Base-by-base conservation (phyloP, 1,140 invertebrate genomes). In the Lysiphlebus fabarum region DNA sequence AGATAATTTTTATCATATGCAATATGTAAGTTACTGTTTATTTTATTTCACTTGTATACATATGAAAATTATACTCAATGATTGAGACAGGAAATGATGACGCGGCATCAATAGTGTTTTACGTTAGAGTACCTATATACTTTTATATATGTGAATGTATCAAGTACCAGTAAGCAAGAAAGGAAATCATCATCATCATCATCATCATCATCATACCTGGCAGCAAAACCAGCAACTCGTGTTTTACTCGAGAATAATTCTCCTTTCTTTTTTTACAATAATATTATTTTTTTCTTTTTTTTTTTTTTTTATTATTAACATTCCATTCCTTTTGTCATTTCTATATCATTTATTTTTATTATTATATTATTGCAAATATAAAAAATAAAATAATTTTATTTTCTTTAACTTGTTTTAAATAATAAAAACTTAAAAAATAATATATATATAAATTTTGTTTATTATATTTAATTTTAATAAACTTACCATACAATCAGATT, bases 401-500 rank as follows among this genome's bases (percentile, higher is more conserved):
- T n/a, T n/a, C n/a, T n/a, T n/a, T n/a, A n/a, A n/a, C n/a, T n/a
- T n/a, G n/a, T n/a, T n/a, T n/a, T n/a, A n/a, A n/a, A n/a, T n/a
- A n/a, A n/a, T n/a, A n/a, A n/a, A n/a, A n/a, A n/a, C n/a, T n/a
- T n/a, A n/a, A n/a, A n/a, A n/a, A n/a, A n/a, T n/a, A n/a, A n/a
- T n/a, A n/a, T n/a, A n/a, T n/a, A n/a, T n/a, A n/a, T n/a, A n/a
- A n/a, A n/a, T n/a, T n/a, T n/a, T n/a, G n/a, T n/a, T n/a, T n/a
- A n/a, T n/a, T n/a, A n/a, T n/a, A n/a, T n/a, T n/a, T n/a, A 53
- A 57, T 47, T 38, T 56, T 33, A 53, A 47, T 45, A 12, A 49
- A 60, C 74, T 77, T 49, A 76, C 77, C 67, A 68, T 50, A 57
- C 61, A 70, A 36, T 72, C 64, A 34, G 61, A 66, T 1, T 36